A percentile compares a stretch with the other conserved stretches of the same genome.
These are phyloP conservation scores for Lasiurus borealis DNA, from an alignment of 2,113 vertebrate species.

Conservation along the genomic window DNA sequence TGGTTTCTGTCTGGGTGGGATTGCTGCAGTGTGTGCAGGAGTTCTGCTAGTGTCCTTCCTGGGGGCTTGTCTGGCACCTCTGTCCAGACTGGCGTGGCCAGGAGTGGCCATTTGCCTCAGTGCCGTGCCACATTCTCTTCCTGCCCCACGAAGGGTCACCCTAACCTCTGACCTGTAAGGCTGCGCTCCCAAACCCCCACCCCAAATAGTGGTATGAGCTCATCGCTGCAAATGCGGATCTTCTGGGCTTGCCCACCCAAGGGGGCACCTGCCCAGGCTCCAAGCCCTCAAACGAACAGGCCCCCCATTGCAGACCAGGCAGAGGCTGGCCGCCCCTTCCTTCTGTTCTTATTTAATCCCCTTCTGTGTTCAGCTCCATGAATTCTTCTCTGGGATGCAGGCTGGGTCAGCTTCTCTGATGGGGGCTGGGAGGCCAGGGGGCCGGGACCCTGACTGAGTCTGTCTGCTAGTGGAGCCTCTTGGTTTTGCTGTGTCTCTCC, in stretches of 20 bases:
- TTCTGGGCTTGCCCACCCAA: background rate
- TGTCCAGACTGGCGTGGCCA: background rate
- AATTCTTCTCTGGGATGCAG: background rate
- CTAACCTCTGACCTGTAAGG: background rate
- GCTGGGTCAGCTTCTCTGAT: background rate
- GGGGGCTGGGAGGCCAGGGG: background rate
- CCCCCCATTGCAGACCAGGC: too few species aligned
- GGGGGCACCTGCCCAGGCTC: background rate
- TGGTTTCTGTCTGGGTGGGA: background rate
- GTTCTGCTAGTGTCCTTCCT: background rate
- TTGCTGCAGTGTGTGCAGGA: background rate
- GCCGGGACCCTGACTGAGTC: background rate
- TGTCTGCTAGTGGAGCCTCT: background rate
- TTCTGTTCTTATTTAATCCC: background rate
- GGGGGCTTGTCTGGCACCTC: background rate
- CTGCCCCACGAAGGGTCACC: background rate
- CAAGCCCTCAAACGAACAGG: background rate
- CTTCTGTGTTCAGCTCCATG: background rate
- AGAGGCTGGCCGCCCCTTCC: background rate
- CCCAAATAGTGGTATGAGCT: background rate
- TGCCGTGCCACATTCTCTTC: background rate
- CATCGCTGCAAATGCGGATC: background rate
- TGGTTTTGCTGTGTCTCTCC: background rate
- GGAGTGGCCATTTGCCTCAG: background rate
- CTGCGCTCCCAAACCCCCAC: too few species aligned